Conservation (phyloP, 1,140 invertebrate genomes). For the Drosophila sp. region DNA sequence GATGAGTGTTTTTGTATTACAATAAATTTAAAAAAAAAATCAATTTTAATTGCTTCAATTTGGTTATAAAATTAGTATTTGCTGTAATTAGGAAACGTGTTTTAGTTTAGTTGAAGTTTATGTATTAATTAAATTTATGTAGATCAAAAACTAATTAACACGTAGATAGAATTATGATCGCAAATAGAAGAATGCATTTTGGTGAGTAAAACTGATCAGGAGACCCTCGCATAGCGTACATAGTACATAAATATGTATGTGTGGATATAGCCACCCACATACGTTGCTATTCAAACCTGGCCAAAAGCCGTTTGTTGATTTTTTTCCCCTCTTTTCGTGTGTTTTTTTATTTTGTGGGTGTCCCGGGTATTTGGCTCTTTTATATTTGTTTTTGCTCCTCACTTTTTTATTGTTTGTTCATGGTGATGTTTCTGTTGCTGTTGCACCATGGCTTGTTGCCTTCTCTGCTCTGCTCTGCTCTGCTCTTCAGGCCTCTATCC, state of each 20-base stretch:
- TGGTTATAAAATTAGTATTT: too few species aligned
- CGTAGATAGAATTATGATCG: too few species aligned
- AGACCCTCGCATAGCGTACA: conserved; percentile 7
- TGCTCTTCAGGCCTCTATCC: too few species aligned
- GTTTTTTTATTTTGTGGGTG: conserved; percentile 5
- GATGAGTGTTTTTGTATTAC: too few species aligned
- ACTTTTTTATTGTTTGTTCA: not conserved
- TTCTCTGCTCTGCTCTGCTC: not conserved
- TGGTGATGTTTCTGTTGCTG: not conserved
- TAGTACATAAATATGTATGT: too few species aligned
- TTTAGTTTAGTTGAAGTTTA: too few species aligned
- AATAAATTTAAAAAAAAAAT: too few species aligned
- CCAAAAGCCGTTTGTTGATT: conserved; percentile 54
- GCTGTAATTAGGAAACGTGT: too few species aligned
- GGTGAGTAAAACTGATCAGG: not conserved
- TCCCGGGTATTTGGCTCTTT: conserved; percentile 10
- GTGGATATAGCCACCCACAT: not conserved
- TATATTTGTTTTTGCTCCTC: conserved; percentile 6
- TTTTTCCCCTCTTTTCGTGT: conserved; percentile 22
- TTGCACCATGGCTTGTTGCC: conserved; percentile 12
- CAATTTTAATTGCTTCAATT: too few species aligned
- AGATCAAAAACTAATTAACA: too few species aligned
- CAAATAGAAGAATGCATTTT: too few species aligned
- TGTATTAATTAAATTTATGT: too few species aligned
- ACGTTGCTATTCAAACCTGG: conserved; percentile 43